Conservation (phyloP, 2,113 vertebrate species). For the Macroglossus sobrinus region DNA sequence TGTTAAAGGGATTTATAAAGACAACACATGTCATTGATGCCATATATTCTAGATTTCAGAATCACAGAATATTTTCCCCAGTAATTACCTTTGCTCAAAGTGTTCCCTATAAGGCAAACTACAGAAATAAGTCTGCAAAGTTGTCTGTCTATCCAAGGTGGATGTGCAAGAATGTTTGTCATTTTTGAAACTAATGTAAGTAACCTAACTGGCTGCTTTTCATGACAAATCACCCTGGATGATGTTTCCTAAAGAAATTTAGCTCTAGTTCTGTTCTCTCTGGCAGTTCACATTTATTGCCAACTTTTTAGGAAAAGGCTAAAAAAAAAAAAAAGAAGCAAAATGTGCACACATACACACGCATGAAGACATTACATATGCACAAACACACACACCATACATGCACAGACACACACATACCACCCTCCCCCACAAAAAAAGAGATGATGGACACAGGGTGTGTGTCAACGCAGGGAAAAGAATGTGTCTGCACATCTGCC, state of each 20-base stretch:
- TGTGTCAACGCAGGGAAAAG: slow-evolving; percentile 16
- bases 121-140: not conserved
- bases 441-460: slow-evolving; percentile 18
- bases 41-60: not conserved
- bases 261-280: slow-evolving; percentile 35
- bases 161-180: not conserved
- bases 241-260: not conserved
- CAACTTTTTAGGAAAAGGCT: slow-evolving; percentile 15
- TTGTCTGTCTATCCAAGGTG: too few relatives aligned
- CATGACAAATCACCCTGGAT: not conserved
- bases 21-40: not conserved
- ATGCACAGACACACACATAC: not conserved
- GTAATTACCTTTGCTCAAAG: not conserved
- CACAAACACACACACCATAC: not conserved
- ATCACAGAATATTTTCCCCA: not conserved
- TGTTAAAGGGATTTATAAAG: not conserved
- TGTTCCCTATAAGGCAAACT: not conserved
- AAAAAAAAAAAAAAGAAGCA: slow-evolving; percentile 55
- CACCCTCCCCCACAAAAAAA: not conserved
- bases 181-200: not conserved
- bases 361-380: not conserved
- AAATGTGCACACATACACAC: not conserved
- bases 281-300: not conserved
- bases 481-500: not conserved
- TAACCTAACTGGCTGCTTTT: slow-evolving; percentile 6